Base-by-base conservation (phyloP, 1,140 invertebrate species). In the Euborellia annulipes region DNA sequence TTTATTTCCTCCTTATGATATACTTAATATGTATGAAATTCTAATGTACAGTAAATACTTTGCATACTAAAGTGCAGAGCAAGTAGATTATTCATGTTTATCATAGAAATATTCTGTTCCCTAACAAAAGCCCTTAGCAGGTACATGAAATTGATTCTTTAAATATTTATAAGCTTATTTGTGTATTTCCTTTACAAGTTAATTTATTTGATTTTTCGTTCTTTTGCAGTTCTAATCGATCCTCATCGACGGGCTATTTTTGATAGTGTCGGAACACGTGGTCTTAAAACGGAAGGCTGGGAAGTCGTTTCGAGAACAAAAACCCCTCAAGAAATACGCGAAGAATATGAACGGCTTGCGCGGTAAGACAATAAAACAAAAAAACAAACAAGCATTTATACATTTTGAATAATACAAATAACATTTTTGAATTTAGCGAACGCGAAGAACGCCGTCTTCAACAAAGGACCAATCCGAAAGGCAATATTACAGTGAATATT, bases 291-390 rank as follows among this genome's bases (percentile, higher is more conserved):
- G 8, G 84, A 92, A 60, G 89, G 88, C 42, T 90, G 88, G 85
- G 86, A 92, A 66, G 73, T 96, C 46, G 83, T 92, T 19, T 78
- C 89, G 50, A 67, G 87, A 18, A 89, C 84, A 6, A 83, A 85
- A 67, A 92, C 90, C 3, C 87, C 91, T 8, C 75, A 83, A 51
- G 91, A 95, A 69, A 95, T 97, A 40, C 68, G 89, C 47, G 90
- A 93, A 54, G 91, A 95, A 65, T 94, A 90, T 71, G 88, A 95
- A 64, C 72, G 84, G 54, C 65, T 91, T 18, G 76, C 80, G 46
- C 63, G 64, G 65, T 68, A 55, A 45, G 47, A 34, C 43, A 9
- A 11, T 9, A 43, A n/a, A n/a, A n/a, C n/a, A n/a, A n/a, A n/a
- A n/a, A n/a, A n/a, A n/a, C n/a, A n/a, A n/a, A n/a, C n/a, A n/a